Evolutionary conservation across 2,113 vertebrate species (phyloP).

Genomic region (Naja naja): DNA sequence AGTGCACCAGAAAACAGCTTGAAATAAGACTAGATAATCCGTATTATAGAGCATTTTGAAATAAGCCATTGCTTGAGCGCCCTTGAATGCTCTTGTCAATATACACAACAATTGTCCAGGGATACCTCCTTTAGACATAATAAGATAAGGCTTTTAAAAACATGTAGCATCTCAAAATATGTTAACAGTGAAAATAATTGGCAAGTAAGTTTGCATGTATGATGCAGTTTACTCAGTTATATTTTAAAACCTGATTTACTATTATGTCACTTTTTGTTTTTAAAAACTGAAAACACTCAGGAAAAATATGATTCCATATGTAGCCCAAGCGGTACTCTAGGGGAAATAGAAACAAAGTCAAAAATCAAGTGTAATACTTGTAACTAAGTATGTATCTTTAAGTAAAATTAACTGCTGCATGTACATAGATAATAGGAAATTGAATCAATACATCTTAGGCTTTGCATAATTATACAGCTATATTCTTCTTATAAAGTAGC

Average conservation of each 20-base stretch:
- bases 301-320: slow-evolving; percentile 19
- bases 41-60: background rate
- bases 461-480: slow-evolving; percentile 37
- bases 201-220: background rate
- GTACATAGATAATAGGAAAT: slow-evolving; percentile 62
- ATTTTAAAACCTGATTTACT: background rate
- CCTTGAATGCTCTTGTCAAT: background rate
- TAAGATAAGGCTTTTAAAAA: background rate
- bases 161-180: background rate
- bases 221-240: background rate
- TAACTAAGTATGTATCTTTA: slow-evolving; percentile 41
- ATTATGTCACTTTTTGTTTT: background rate
- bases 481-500: slow-evolving; percentile 42
- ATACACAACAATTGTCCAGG: background rate
- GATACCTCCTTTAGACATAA: background rate
- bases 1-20: background rate
- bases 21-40: background rate
- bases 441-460: slow-evolving; percentile 55
- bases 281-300: slow-evolving; percentile 12
- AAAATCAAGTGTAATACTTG: background rate
- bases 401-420: slow-evolving; percentile 67
- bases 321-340: background rate
- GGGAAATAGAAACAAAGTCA: background rate
- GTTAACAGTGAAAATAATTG: background rate
- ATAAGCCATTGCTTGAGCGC: background rate